Evolutionary conservation across 2,888 invertebrate species (phyloP).

Genomic region (Peribatodes rhomboidaria): DNA sequence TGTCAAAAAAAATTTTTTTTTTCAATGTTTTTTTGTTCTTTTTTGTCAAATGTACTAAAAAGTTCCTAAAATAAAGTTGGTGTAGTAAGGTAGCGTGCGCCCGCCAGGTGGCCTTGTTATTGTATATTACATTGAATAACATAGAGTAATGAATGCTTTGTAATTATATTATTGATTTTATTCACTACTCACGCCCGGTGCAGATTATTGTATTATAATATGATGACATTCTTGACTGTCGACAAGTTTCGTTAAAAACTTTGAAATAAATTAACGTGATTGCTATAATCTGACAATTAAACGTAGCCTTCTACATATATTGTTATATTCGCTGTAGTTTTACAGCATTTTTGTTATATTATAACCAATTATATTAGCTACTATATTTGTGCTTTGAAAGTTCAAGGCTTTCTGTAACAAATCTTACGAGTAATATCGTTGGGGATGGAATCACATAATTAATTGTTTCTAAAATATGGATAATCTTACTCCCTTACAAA

Average conservation of each 20-base stretch:
- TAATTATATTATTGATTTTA: constrained; percentile 42
- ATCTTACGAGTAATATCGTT: neutral
- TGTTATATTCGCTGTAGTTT: too few relatives aligned
- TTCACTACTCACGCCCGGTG: constrained; percentile 32
- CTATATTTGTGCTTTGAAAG: neutral
- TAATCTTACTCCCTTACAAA: too few relatives aligned
- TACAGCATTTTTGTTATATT: too few relatives aligned
- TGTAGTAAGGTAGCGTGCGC: constrained; percentile 15
- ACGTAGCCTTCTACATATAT: neutral
- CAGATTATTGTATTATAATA: constrained; percentile 17
- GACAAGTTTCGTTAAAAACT: neutral
- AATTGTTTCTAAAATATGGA: too few relatives aligned
- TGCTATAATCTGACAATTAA: neutral
- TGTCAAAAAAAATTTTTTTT: too few relatives aligned
- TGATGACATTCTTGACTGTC: constrained; percentile 43
- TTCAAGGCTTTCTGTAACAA: neutral
- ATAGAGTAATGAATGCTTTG: constrained; percentile 48
- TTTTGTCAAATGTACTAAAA: constrained; percentile 1
- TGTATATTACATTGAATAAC: constrained; percentile 46
- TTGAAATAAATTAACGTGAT: neutral
- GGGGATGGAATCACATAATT: too few relatives aligned
- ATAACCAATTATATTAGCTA: too few relatives aligned
- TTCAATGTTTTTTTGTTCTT: neutral
- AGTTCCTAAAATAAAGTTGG: neutral
- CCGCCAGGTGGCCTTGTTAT: constrained; percentile 38